These are phyloP conservation scores for Pogonophryne albipinna DNA, from an alignment of 2,797 vertebrate species.

Conservation along the genomic window DNA sequence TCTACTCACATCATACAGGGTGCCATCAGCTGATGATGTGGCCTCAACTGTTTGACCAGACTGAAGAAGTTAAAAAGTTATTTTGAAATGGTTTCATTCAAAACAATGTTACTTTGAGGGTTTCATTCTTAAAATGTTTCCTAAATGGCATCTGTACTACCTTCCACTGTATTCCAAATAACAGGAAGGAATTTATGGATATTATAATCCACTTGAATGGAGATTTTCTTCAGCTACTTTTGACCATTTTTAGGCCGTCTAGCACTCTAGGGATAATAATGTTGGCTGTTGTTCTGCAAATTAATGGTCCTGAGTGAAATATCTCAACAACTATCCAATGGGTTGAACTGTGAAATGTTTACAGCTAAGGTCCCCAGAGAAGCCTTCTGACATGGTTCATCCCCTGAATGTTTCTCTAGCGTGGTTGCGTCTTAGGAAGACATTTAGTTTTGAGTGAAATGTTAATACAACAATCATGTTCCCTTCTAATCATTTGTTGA, in stretches of 20 bases:
- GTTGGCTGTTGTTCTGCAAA: not conserved
- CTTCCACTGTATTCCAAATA: not conserved
- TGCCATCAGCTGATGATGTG: slow-evolving; percentile 26
- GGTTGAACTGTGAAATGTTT: not conserved
- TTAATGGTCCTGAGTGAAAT: not conserved
- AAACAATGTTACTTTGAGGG: not conserved
- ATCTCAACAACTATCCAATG: not conserved
- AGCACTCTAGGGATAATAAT: not conserved
- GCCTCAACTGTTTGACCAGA: slow-evolving; percentile 7
- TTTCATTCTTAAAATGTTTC: slow-evolving; percentile 23
- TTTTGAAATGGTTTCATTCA: slow-evolving; percentile 6
- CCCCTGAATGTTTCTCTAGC: not conserved
- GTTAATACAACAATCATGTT: not conserved
- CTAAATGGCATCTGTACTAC: slow-evolving; percentile 20
- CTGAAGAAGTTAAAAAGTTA: not conserved
- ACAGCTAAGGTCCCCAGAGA: not conserved
- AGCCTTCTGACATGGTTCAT: not conserved
- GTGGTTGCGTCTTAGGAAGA: not conserved
- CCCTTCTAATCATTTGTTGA: not conserved
- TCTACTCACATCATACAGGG: slow-evolving; percentile 4
- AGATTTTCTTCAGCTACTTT: slow-evolving; percentile 9
- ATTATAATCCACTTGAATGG: slow-evolving; percentile 2
- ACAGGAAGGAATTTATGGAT: not conserved
- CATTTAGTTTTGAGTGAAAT: not conserved
- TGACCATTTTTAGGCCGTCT: not conserved